Conservation (phyloP, 2,888 invertebrate genomes). For the Zootermopsis nevadensis region DNA sequence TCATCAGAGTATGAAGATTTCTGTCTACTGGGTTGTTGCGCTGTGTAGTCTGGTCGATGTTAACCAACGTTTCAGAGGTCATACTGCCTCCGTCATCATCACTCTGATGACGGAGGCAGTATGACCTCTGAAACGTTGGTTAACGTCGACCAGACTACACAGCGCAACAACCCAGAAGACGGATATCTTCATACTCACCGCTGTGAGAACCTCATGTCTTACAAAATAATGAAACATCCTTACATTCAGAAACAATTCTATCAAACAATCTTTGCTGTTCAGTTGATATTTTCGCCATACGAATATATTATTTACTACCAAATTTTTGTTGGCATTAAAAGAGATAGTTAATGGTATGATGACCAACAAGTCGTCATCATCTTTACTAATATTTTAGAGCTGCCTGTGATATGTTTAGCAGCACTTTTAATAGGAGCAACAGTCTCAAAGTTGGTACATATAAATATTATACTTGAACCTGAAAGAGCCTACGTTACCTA, state of each 20-base stretch:
- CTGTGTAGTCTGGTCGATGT: too few species aligned
- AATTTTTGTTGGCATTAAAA: not conserved
- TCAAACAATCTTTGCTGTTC: not conserved
- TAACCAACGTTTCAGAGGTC: too few species aligned
- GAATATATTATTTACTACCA: not conserved
- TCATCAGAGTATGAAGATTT: too few species aligned
- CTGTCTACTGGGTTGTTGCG: too few species aligned
- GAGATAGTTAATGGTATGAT: not conserved
- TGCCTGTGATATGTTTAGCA: not conserved
- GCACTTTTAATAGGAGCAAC: not conserved
- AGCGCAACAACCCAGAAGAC: too few species aligned
- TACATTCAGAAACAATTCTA: slow-evolving; percentile 3
- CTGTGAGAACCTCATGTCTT: too few species aligned
- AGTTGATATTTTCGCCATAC: not conserved
- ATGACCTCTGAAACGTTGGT: too few species aligned
- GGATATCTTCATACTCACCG: too few species aligned
- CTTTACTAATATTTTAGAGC: not conserved
- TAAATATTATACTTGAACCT: not conserved
- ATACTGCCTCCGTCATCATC: too few species aligned
- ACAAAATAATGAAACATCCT: not conserved
- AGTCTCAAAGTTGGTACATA: not conserved
- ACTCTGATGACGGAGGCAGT: too few species aligned
- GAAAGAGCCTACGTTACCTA: slow-evolving; percentile 1
- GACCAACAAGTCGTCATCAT: too few species aligned
- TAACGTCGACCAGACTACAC: too few species aligned